Evolutionary conservation across 2,888 invertebrate genomes (phyloP).

Genomic region (Aspidapion aeneum): DNA sequence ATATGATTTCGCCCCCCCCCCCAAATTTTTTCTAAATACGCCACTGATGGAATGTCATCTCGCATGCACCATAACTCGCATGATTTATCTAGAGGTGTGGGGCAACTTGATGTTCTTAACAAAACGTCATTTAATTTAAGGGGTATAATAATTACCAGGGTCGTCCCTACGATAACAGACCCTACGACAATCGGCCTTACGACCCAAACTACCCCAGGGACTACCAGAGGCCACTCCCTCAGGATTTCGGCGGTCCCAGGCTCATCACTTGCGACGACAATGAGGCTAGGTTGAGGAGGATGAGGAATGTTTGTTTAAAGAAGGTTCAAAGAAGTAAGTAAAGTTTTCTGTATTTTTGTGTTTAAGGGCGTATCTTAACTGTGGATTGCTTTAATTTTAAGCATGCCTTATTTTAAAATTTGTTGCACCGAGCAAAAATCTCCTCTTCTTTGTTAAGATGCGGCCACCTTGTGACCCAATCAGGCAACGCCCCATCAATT

Average conservation of each 20-base stretch:
- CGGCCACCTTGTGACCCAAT: too few species aligned
- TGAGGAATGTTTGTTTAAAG: conserved; percentile 67
- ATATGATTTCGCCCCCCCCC: too few species aligned
- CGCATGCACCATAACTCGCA: too few species aligned
- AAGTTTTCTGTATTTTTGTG: too few species aligned
- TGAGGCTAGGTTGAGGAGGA: conserved; percentile 31
- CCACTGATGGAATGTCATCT: too few species aligned
- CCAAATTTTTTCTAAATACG: too few species aligned
- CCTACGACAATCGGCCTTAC: conserved; percentile 28
- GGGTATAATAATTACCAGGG: conserved; percentile 44
- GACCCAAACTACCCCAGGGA: conserved; percentile 28
- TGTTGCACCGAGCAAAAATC: too few species aligned
- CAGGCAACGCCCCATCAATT: too few species aligned
- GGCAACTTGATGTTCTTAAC: background rate
- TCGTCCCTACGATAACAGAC: conserved; percentile 46
- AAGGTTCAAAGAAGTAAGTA: conserved; percentile 69
- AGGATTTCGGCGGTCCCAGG: conserved; percentile 19
- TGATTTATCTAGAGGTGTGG: background rate
- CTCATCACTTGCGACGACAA: conserved; percentile 32
- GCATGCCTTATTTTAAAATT: too few species aligned
- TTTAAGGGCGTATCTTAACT: too few species aligned
- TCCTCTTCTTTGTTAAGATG: too few species aligned
- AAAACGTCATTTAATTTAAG: background rate
- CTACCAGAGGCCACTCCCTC: conserved; percentile 18
- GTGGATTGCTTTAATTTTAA: too few species aligned